Conservation (phyloP, 1,140 invertebrate species). For the Drosophila dunni region DNA sequence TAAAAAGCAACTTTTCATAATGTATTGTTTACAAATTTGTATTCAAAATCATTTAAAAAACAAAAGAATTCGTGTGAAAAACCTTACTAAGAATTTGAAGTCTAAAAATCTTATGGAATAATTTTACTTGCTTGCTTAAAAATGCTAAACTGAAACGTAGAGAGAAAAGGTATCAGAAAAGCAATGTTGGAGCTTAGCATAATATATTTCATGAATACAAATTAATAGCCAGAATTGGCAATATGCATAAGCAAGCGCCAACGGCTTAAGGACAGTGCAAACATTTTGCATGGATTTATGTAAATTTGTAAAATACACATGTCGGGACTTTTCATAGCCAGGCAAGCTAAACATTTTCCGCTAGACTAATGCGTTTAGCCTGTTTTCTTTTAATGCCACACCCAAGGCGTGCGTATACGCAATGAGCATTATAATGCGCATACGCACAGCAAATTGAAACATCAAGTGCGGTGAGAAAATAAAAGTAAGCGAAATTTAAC, state of each 20-base stretch:
- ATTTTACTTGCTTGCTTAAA: constrained; percentile 1
- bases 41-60: too few relatives aligned
- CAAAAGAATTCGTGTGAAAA: too few relatives aligned
- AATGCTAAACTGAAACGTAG: constrained; percentile 2
- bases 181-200: constrained; percentile 15
- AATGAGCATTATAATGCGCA: constrained; percentile 58
- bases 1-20: too few relatives aligned
- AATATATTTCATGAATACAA: constrained; percentile 57
- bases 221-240: constrained; percentile 52
- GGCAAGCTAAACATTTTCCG: constrained; percentile 46
- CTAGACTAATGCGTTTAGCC: constrained; percentile 45
- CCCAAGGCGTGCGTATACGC: constrained; percentile 39
- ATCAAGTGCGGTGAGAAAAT: constrained; percentile 22
- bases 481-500: background rate
- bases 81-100: too few relatives aligned
- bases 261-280: constrained; percentile 54
- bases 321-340: constrained; percentile 23
- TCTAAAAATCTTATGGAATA: constrained; percentile 7
- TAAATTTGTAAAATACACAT: constrained; percentile 63
- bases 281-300: constrained; percentile 70
- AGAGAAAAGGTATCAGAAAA: background rate
- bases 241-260: constrained; percentile 11
- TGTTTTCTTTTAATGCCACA: background rate
- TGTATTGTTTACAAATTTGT: too few relatives aligned
- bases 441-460: constrained; percentile 57